Evolutionary conservation across 2,113 vertebrate genomes (phyloP).

Genomic region (Mugil cephalus): DNA sequence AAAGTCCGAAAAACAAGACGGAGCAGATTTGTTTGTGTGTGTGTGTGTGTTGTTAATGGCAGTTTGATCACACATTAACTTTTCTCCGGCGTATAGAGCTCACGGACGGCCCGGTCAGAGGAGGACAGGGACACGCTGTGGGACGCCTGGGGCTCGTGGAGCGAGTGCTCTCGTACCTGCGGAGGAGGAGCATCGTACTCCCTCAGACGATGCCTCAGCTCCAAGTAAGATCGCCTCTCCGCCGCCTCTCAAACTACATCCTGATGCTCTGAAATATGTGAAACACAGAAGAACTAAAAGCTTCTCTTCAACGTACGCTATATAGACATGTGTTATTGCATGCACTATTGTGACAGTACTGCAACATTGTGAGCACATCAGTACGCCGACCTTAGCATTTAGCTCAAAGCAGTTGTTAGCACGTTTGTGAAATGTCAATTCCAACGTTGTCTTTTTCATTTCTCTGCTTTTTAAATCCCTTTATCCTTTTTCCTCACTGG

Average conservation of each 20-base stretch:
- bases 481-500: neutral
- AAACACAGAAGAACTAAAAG: too few species aligned
- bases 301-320: too few species aligned
- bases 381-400: too few species aligned
- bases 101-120: conserved; percentile 91
- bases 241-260: neutral
- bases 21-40: too few species aligned
- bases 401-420: too few species aligned
- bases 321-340: too few species aligned
- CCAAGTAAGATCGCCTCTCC: conserved; percentile 84
- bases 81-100: conserved; percentile 84
- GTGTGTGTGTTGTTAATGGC: too few species aligned
- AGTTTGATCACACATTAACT: neutral
- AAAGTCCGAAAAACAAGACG: too few species aligned
- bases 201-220: conserved; percentile 93
- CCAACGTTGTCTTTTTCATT: neutral
- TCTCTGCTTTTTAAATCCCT: neutral
- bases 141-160: conserved; percentile 98
- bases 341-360: too few species aligned
- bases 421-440: too few species aligned
- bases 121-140: conserved; percentile 93
- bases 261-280: neutral
- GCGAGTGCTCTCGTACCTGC: conserved; percentile 96
- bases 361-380: too few species aligned
- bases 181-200: conserved; percentile 97